These are phyloP conservation scores for Sterrhoptilus dennistouni DNA, from an alignment of 2,113 vertebrate species.

Conservation along the genomic window DNA sequence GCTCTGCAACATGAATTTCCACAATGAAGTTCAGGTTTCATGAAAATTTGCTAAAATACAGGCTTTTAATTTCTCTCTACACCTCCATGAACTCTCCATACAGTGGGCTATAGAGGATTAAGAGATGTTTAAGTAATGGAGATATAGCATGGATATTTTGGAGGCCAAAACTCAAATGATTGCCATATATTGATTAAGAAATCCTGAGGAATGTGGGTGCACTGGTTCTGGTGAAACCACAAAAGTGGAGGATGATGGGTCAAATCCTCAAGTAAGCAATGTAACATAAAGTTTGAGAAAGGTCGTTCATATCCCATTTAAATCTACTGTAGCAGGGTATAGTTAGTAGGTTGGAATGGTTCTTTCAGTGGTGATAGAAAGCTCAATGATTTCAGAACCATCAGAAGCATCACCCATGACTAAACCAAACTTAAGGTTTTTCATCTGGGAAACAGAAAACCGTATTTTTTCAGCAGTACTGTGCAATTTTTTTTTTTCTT, in stretches of 20 bases:
- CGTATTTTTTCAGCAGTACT: not conserved
- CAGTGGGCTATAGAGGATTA: not conserved
- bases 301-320: not conserved
- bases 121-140: not conserved
- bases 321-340: not conserved
- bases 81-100: not conserved
- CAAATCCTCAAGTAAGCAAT: not conserved
- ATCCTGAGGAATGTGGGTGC: not conserved
- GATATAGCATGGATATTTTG: not conserved
- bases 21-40: not conserved
- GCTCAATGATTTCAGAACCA: not conserved
- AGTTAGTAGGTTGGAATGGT: not conserved
- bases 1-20: not conserved
- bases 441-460: not conserved
- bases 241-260: not conserved
- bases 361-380: not conserved
- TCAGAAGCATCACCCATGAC: not conserved
- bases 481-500: not conserved
- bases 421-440: not conserved
- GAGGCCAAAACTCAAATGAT: not conserved
- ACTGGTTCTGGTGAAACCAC: not conserved
- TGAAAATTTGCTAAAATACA: not conserved
- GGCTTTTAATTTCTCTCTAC: not conserved
- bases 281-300: not conserved
- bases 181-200: not conserved